Percentiles rank a stretch among this genome's conserved stretches.
Evolutionary conservation across 2,888 invertebrate genomes (phyloP).

Genomic region (Drosophila kuntzei): DNA sequence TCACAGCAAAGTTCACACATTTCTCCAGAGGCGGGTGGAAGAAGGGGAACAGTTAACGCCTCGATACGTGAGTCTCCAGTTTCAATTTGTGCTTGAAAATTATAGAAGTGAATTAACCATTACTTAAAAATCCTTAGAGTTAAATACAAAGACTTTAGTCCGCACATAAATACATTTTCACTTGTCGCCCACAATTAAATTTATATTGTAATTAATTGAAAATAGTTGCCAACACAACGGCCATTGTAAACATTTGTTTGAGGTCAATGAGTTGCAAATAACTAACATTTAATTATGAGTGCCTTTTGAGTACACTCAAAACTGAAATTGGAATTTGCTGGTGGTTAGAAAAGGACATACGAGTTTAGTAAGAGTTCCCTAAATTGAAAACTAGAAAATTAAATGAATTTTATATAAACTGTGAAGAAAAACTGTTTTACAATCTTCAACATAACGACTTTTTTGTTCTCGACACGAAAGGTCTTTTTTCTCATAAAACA

Average conservation of each 20-base stretch:
- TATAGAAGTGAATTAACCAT: background rate
- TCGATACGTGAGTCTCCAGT: slow-evolving; percentile 54
- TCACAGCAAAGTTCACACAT: background rate
- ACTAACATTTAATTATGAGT: background rate
- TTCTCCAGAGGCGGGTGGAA: background rate
- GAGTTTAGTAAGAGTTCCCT: background rate
- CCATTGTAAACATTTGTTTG: slow-evolving; percentile 6
- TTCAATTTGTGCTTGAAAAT: slow-evolving; percentile 31
- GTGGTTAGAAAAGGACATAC: background rate
- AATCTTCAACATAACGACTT: no score
- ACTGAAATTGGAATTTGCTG: background rate
- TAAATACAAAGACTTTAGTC: background rate
- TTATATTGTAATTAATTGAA: slow-evolving; percentile 20
- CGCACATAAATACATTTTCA: background rate
- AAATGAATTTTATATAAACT: no score
- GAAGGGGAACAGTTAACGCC: slow-evolving; percentile 41
- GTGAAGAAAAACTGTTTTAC: no score
- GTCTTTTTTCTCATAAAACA: no score
- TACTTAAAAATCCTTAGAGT: background rate
- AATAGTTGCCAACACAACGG: slow-evolving; percentile 5
- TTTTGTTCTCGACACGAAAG: no score
- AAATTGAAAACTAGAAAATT: no score
- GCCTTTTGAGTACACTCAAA: background rate
- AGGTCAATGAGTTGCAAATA: slow-evolving; percentile 12
- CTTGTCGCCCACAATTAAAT: slow-evolving; percentile 10